phyloP scores from a whole-genome alignment of 2,797 vertebrate species.

The Sebastolobus altivelis region DNA sequence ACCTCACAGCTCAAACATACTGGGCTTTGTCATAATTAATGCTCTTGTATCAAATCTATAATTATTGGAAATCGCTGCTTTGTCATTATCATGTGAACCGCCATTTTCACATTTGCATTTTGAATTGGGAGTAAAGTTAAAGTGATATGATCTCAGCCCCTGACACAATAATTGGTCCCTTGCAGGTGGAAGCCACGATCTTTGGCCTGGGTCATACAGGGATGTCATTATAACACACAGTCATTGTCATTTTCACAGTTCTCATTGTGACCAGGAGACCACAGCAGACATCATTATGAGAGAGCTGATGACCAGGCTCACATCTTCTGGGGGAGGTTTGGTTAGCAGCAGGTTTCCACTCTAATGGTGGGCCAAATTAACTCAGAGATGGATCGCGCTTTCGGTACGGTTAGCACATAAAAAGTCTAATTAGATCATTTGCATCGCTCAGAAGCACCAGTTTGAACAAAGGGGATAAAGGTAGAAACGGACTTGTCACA shows the following conservation, averaged over 20 bases:
- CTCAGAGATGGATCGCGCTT: slow-evolving; percentile 54
- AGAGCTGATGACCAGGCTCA: slow-evolving; percentile 31
- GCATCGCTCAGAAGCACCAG: slow-evolving; percentile 47
- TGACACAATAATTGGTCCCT: slow-evolving; percentile 1
- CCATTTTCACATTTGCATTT: slow-evolving; percentile 23
- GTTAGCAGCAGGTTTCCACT: slow-evolving; percentile 51
- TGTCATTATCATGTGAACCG: slow-evolving; percentile 19
- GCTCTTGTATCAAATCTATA: slow-evolving; percentile 11
- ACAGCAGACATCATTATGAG: slow-evolving; percentile 35
- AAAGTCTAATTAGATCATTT: slow-evolving; percentile 67
- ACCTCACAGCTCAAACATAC: neutral
- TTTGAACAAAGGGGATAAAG: slow-evolving; percentile 20
- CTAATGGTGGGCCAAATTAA: slow-evolving; percentile 60
- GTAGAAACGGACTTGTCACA: slow-evolving; percentile 6
- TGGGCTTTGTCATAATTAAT: slow-evolving; percentile 29
- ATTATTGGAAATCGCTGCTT: slow-evolving; percentile 32
- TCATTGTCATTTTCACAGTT: slow-evolving; percentile 30
- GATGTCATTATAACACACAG: slow-evolving; percentile 28
- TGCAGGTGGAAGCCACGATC: slow-evolving; percentile 4
- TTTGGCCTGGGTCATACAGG: slow-evolving; percentile 24
- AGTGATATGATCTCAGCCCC: slow-evolving; percentile 16
- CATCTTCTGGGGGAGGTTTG: slow-evolving; percentile 44
- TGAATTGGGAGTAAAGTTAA: slow-evolving; percentile 31
- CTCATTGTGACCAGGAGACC: slow-evolving; percentile 24
- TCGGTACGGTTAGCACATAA: slow-evolving; percentile 35